A percentile compares a stretch with the other conserved stretches of the same genome.
phyloP scores from a whole-genome alignment of 2,888 invertebrate species.

The Meandrusa payeni region DNA sequence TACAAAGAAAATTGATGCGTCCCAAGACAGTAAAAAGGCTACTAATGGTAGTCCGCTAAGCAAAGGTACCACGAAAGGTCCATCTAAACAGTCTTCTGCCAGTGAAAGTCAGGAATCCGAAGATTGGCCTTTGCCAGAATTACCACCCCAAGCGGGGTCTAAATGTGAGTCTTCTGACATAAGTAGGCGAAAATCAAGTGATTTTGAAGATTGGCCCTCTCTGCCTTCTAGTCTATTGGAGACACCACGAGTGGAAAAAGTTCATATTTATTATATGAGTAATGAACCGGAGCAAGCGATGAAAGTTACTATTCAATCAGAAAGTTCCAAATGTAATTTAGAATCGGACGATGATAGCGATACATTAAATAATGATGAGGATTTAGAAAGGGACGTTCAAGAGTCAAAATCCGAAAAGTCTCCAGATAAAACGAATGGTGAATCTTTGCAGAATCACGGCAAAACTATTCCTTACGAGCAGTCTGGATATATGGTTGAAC shows the following conservation, averaged over 20 bases:
- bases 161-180: constrained; percentile 47
- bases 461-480: constrained; percentile 73
- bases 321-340: constrained; percentile 84
- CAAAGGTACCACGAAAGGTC: constrained; percentile 55
- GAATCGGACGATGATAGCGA: constrained; percentile 86
- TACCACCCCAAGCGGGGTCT: constrained; percentile 80
- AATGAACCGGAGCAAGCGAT: constrained; percentile 89
- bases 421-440: constrained; percentile 51
- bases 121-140: constrained; percentile 88
- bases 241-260: constrained; percentile 86
- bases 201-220: constrained; percentile 91
- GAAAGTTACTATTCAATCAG: constrained; percentile 85
- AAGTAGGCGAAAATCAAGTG: constrained; percentile 78
- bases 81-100: constrained; percentile 66
- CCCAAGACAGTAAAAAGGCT: constrained; percentile 43
- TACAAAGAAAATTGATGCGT: constrained; percentile 44
- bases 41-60: constrained; percentile 50
- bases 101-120: constrained; percentile 87
- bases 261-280: constrained; percentile 89
- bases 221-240: constrained; percentile 87
- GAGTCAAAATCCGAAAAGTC: constrained; percentile 71
- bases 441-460: constrained; percentile 53
- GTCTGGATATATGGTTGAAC: constrained; percentile 76
- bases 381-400: constrained; percentile 76
- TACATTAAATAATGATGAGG: constrained; percentile 84